Conservation (phyloP, 2,888 invertebrate genomes). For the Torymus texanus region DNA sequence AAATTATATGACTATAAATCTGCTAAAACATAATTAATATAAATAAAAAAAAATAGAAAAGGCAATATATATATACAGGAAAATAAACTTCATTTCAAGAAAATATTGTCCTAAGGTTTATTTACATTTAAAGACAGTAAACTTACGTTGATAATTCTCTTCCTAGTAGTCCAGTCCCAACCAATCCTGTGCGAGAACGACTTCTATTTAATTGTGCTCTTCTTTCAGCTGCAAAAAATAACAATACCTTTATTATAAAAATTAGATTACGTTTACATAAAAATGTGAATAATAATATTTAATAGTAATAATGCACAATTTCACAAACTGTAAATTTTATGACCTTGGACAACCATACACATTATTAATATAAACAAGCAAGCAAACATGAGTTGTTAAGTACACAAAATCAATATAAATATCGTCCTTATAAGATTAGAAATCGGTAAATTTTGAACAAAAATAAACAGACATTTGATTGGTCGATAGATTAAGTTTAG, state of each 20-base stretch:
- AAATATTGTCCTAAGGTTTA: no score
- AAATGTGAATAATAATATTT: neutral
- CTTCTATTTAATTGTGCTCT: slow-evolving; percentile 93
- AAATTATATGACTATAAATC: no score
- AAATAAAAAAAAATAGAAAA: neutral
- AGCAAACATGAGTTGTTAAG: slow-evolving; percentile 45
- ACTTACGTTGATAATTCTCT: slow-evolving; percentile 84
- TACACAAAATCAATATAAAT: slow-evolving; percentile 14
- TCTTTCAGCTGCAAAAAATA: slow-evolving; percentile 84
- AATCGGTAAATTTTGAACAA: slow-evolving; percentile 1
- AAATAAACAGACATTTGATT: slow-evolving; percentile 26
- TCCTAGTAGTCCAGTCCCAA: slow-evolving; percentile 79
- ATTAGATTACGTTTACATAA: neutral
- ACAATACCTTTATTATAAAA: neutral
- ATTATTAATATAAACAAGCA: slow-evolving; percentile 46
- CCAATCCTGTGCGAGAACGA: slow-evolving; percentile 88
- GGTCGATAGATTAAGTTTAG: slow-evolving; percentile 19
- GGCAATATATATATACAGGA: neutral
- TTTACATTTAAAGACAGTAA: slow-evolving; percentile 6
- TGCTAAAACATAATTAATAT: no score
- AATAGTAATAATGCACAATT: neutral
- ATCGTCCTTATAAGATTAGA: slow-evolving; percentile 12
- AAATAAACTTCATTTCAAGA: no score
- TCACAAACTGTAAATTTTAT: neutral
- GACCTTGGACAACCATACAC: slow-evolving; percentile 21